phyloP scores from a whole-genome alignment of 2,797 vertebrate genomes.

The Amblyraja radiata region DNA sequence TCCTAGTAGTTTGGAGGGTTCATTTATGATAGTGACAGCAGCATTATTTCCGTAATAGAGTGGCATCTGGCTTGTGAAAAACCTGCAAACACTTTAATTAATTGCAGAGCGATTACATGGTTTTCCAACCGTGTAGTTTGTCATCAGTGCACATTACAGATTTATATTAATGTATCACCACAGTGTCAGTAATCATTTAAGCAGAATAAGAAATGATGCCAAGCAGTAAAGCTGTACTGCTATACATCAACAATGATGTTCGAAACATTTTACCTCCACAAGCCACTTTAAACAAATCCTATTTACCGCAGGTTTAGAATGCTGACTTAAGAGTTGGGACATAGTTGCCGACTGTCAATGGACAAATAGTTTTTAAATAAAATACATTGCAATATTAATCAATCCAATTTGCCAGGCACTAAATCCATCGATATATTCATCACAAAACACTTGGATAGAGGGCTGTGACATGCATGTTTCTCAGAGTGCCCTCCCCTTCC shows the following conservation, averaged over 20 bases:
- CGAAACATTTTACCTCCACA: constrained; percentile 46
- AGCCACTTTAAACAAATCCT: constrained; percentile 35
- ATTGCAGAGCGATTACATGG: constrained; percentile 99
- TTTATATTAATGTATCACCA: constrained; percentile 99
- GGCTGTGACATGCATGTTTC: neutral
- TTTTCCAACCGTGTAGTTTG: constrained; percentile 99
- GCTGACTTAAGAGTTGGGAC: constrained; percentile 19
- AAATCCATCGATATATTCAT: constrained; percentile 6
- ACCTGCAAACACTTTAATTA: constrained; percentile 84
- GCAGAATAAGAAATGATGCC: constrained; percentile 74
- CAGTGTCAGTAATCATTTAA: constrained; percentile 99
- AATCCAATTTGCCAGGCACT: constrained; percentile 21
- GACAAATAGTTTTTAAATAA: constrained; percentile 19
- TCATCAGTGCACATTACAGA: constrained; percentile 99
- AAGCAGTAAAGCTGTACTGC: constrained; percentile 70
- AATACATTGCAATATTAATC: constrained; percentile 27
- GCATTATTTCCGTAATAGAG: constrained; percentile 87
- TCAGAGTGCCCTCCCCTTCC: neutral
- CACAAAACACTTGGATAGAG: neutral
- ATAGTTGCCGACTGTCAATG: constrained; percentile 15
- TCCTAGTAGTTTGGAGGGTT: constrained; percentile 84
- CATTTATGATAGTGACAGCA: constrained; percentile 97
- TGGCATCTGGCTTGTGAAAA: constrained; percentile 84
- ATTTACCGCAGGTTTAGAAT: constrained; percentile 33
- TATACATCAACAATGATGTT: constrained; percentile 50